phyloP scores from a whole-genome alignment of 2,113 vertebrate genomes.

The Orientallactaga bullata region DNA sequence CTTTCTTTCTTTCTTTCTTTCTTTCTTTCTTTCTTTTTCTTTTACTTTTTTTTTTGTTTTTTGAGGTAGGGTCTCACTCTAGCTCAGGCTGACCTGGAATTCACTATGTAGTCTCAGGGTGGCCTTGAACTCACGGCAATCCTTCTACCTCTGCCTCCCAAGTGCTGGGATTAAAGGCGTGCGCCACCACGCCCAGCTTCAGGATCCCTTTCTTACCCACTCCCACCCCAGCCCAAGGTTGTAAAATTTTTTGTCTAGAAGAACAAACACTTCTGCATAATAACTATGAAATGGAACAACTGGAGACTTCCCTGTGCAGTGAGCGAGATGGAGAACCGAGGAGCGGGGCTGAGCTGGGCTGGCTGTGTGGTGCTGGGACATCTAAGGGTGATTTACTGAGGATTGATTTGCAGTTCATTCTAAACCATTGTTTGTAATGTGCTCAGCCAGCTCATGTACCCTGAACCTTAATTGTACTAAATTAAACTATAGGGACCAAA shows the following conservation, averaged over 20 bases:
- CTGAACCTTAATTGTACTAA: constrained; percentile 91
- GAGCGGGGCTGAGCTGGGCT: constrained; percentile 79
- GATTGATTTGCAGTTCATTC: constrained; percentile 91
- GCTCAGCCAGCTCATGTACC: constrained; percentile 90
- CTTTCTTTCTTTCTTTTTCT: too few relatives aligned
- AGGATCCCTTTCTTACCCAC: not conserved
- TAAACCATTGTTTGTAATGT: constrained; percentile 90
- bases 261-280: constrained; percentile 66
- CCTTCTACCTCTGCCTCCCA: too few relatives aligned
- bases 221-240: not conserved
- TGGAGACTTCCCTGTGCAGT: constrained; percentile 66
- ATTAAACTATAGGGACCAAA: constrained; percentile 90
- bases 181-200: too few relatives aligned
- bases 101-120: too few relatives aligned
- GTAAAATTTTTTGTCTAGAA: constrained; percentile 66
- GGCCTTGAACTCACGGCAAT: too few relatives aligned
- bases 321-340: constrained; percentile 71
- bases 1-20: too few relatives aligned
- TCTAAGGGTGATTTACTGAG: constrained; percentile 89
- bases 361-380: constrained; percentile 85
- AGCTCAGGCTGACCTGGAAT: too few relatives aligned
- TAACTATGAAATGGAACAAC: constrained; percentile 75
- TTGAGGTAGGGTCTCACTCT: too few relatives aligned
- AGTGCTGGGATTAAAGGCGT: too few relatives aligned
- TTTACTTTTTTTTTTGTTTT: too few relatives aligned